Evolutionary conservation across 2,113 vertebrate genomes (phyloP).

Genomic region (Mobula hypostoma): DNA sequence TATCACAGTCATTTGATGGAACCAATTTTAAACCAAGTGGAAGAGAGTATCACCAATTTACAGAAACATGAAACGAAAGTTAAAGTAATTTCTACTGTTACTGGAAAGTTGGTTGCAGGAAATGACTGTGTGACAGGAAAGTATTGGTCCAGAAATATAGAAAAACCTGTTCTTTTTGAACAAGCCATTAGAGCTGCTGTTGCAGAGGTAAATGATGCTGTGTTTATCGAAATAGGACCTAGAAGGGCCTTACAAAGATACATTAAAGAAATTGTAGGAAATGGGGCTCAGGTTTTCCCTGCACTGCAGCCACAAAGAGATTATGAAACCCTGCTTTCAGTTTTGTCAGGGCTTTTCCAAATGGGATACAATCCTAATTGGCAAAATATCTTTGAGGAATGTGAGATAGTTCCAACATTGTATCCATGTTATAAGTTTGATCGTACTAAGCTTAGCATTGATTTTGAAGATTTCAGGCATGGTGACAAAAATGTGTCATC

Average conservation of each 20-base stretch:
- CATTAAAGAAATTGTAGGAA: constrained; percentile 68
- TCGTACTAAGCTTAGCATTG: constrained; percentile 52
- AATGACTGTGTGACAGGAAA: constrained; percentile 60
- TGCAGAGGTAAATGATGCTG: constrained; percentile 49
- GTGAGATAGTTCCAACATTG: constrained; percentile 55
- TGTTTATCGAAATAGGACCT: constrained; percentile 77
- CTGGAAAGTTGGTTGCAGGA: constrained; percentile 50
- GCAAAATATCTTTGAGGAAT: constrained; percentile 61
- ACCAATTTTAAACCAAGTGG: constrained; percentile 56
- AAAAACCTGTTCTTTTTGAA: constrained; percentile 69
- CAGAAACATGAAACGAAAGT: constrained; percentile 46
- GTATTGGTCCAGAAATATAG: constrained; percentile 73
- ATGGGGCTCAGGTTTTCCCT: constrained; percentile 54
- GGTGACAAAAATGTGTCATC: constrained; percentile 39
- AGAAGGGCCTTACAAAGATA: constrained; percentile 62
- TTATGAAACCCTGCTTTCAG: constrained; percentile 52
- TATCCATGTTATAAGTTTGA: constrained; percentile 74
- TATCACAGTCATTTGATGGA: constrained; percentile 80
- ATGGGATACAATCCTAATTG: constrained; percentile 64
- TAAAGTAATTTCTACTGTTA: constrained; percentile 71
- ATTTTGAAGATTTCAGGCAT: constrained; percentile 55
- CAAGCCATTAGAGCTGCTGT: constrained; percentile 53
- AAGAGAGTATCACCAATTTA: constrained; percentile 51
- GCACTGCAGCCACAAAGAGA: constrained; percentile 60
- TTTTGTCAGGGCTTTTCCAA: constrained; percentile 65